phyloP scores from a whole-genome alignment of 1,140 invertebrate species.

The Brachionus paranguensis region DNA sequence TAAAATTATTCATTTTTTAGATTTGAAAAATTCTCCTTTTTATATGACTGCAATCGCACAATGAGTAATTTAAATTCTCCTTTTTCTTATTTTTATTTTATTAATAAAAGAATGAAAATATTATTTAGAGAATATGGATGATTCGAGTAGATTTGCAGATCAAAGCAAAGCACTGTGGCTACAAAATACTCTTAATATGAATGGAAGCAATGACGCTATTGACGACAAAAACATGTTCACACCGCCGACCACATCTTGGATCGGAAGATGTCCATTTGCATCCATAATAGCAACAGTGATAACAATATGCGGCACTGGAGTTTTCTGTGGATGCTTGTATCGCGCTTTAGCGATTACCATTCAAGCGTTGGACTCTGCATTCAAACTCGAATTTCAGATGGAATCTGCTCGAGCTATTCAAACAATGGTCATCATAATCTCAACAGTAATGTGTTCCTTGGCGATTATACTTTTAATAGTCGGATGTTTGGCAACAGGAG shows the following conservation, averaged over 20 bases:
- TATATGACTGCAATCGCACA: not conserved
- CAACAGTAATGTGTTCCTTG: constrained; percentile 17
- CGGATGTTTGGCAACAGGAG: constrained; percentile 37
- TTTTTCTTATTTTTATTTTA: not conserved
- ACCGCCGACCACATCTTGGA: not conserved
- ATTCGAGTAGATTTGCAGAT: constrained; percentile 37
- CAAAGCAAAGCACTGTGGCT: constrained; percentile 34
- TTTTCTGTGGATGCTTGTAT: constrained; percentile 39
- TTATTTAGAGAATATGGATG: constrained; percentile 10
- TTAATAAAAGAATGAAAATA: not conserved
- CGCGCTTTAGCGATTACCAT: not conserved
- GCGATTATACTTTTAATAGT: constrained; percentile 26
- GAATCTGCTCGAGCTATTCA: not conserved
- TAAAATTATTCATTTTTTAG: not conserved
- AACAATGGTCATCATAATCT: constrained; percentile 18
- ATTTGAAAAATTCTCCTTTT: not conserved
- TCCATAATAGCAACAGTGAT: constrained; percentile 27
- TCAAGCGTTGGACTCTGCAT: not conserved
- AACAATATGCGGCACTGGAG: constrained; percentile 17
- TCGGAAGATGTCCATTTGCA: constrained; percentile 32
- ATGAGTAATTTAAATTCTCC: not conserved
- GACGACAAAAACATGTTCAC: not conserved
- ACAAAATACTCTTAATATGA: not conserved
- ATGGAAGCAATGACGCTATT: not conserved
- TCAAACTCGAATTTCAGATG: constrained; percentile 31